Percentiles rank a stretch among this genome's conserved stretches.
phyloP scores from a whole-genome alignment of 1,140 invertebrate species.

The Cydia splendana region DNA sequence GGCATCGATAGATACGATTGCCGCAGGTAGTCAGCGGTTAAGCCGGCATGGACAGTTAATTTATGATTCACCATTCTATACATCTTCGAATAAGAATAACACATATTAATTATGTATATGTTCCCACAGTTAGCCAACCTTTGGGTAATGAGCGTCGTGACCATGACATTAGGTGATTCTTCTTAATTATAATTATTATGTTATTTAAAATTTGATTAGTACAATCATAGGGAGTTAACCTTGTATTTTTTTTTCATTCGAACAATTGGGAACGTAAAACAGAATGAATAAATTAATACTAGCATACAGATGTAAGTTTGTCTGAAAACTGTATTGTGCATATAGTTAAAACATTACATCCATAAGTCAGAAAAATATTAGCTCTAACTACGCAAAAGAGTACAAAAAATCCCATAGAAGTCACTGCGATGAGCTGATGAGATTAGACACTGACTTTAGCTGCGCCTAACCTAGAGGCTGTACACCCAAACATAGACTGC shows the following conservation, averaged over 20 bases:
- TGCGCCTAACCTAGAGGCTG: no score
- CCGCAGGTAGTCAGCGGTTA: background rate
- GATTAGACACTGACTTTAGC: no score
- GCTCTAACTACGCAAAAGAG: no score
- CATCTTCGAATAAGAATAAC: background rate
- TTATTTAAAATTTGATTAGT: background rate
- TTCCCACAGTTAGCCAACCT: constrained; percentile 20
- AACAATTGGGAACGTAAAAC: background rate
- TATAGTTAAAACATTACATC: no score
- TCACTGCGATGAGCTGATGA: no score
- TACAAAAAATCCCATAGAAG: no score
- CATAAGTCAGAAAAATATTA: no score
- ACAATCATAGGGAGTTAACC: background rate
- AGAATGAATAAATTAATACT: no score
- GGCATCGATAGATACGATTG: background rate
- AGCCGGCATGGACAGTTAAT: background rate
- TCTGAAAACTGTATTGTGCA: no score
- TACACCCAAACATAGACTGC: no score
- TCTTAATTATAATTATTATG: constrained; percentile 5
- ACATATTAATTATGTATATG: background rate
- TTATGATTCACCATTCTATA: background rate
- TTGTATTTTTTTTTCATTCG: background rate
- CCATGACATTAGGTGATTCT: constrained; percentile 2
- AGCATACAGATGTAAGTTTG: background rate
- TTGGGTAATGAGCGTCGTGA: background rate